phyloP scores from a whole-genome alignment of 2,797 vertebrate species.

The Eurystomus glaucurus region DNA sequence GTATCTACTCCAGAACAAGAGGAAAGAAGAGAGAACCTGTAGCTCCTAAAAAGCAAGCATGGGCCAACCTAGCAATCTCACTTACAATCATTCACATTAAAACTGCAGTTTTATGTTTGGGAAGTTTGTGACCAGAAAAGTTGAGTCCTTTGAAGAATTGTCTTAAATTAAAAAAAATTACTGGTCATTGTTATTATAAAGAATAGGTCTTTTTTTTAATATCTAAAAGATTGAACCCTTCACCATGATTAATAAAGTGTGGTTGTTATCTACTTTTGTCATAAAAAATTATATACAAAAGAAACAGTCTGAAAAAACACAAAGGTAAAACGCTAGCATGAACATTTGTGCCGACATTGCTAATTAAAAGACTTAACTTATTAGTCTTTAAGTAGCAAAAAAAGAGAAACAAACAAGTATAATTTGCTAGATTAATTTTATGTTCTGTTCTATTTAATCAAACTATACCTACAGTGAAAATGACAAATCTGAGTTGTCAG shows the following conservation, averaged over 20 bases:
- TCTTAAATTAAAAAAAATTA: slow-evolving; percentile 29
- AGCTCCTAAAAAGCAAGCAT: background rate
- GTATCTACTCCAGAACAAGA: background rate
- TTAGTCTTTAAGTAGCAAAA: slow-evolving; percentile 83
- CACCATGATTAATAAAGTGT: slow-evolving; percentile 93
- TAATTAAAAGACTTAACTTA: slow-evolving; percentile 95
- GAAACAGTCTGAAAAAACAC: slow-evolving; percentile 84
- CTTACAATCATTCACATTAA: background rate
- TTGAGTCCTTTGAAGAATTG: slow-evolving; percentile 43
- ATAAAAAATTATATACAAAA: slow-evolving; percentile 90
- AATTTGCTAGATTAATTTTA: slow-evolving; percentile 98
- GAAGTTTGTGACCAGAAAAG: slow-evolving; percentile 47
- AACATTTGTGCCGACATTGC: slow-evolving; percentile 83
- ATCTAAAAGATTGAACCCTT: slow-evolving; percentile 82
- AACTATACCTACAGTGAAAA: slow-evolving; percentile 89
- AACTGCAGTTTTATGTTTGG: background rate
- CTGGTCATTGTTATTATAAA: slow-evolving; percentile 65
- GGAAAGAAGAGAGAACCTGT: background rate
- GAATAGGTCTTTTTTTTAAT: slow-evolving; percentile 76
- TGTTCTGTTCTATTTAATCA: slow-evolving; percentile 90
- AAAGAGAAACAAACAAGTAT: slow-evolving; percentile 95
- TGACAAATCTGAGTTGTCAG: slow-evolving; percentile 95
- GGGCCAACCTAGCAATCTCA: background rate
- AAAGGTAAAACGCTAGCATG: slow-evolving; percentile 85
- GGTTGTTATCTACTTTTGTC: slow-evolving; percentile 91